These are phyloP conservation scores for Catalaphyllia jardinei DNA, from an alignment of 64 coral and sea anemone species.

Conservation along the genomic window DNA sequence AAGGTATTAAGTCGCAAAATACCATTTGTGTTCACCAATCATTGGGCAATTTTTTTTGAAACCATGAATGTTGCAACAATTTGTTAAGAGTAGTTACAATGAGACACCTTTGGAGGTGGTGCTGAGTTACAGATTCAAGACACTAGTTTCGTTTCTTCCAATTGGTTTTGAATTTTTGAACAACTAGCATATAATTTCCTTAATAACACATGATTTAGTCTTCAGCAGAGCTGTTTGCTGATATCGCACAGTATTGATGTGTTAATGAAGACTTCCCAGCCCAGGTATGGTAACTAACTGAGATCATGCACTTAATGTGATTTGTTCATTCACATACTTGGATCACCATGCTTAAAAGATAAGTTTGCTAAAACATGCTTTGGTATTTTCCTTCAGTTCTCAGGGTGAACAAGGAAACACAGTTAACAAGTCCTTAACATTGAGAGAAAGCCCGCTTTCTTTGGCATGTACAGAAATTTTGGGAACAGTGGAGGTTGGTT, in stretches of 20 bases:
- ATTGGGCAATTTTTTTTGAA: too few species aligned
- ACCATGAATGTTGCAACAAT: too few species aligned
- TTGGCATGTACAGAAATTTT: conserved; percentile 2
- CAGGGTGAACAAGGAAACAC: conserved; percentile 1
- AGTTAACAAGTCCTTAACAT: not conserved
- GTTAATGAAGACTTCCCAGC: conserved; percentile 82
- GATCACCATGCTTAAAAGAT: not conserved
- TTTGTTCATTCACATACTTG: not conserved
- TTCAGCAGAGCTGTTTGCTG: conserved; percentile 91
- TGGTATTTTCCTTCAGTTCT: not conserved
- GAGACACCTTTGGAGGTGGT: not conserved
- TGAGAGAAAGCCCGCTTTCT: not conserved
- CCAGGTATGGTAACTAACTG: conserved; percentile 32
- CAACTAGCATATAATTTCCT: conserved; percentile 27
- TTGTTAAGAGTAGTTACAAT: too few species aligned
- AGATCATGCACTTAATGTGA: not conserved
- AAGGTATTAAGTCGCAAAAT: too few species aligned
- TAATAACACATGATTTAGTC: conserved; percentile 65
- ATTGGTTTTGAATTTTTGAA: too few species aligned
- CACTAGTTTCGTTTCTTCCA: not conserved
- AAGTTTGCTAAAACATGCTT: not conserved
- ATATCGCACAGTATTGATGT: conserved; percentile 87
- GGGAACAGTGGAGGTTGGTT: conserved; percentile 32
- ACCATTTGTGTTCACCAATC: too few species aligned
- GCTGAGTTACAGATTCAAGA: not conserved